phyloP scores from a whole-genome alignment of 2,113 vertebrate genomes.

The Mormyrus lacerda region DNA sequence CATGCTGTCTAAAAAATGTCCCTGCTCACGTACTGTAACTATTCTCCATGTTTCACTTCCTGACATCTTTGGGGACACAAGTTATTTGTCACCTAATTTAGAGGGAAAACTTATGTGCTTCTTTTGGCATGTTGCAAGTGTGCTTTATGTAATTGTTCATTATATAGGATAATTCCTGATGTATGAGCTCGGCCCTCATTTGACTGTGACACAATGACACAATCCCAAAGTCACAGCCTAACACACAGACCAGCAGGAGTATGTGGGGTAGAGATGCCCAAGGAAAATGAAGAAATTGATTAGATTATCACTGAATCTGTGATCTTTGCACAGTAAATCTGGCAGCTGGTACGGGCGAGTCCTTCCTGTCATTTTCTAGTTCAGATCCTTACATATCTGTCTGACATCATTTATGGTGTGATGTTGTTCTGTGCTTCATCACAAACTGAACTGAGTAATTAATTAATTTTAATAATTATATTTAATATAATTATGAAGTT shows the following conservation, averaged over 20 bases:
- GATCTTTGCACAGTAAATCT: not conserved
- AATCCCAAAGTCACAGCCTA: not conserved
- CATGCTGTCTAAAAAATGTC: not conserved
- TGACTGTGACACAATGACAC: not conserved
- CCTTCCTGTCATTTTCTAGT: not conserved
- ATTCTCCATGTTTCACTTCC: not conserved
- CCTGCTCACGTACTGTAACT: not conserved
- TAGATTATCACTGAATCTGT: not conserved
- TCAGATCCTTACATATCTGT: not conserved
- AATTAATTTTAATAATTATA: not conserved
- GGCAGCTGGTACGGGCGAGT: not conserved
- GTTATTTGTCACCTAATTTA: not conserved
- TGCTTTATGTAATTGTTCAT: not conserved
- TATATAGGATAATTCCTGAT: too few relatives aligned
- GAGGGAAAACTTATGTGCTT: not conserved
- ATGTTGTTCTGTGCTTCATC: not conserved
- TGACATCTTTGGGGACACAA: not conserved
- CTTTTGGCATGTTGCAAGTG: not conserved
- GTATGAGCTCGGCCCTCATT: not conserved
- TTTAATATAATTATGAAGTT: not conserved
- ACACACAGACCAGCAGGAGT: not conserved
- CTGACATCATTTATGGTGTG: not conserved
- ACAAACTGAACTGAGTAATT: not conserved
- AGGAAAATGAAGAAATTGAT: not conserved
- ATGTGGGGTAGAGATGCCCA: not conserved